Conservation (phyloP, 2,113 vertebrate species). For the Paedocypris sp. region DNA sequence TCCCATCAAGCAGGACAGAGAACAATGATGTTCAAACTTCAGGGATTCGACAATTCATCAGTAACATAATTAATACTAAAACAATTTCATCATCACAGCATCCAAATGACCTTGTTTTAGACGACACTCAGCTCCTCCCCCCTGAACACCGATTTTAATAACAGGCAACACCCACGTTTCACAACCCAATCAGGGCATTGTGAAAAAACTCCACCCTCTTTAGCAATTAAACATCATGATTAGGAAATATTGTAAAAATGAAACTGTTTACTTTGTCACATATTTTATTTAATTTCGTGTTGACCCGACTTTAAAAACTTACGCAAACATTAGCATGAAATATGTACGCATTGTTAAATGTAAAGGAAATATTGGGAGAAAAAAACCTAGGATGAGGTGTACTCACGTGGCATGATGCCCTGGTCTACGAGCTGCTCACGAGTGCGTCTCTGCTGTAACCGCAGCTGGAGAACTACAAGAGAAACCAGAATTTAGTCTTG, state of each 20-base stretch:
- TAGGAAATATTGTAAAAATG: background rate
- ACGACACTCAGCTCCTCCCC: too few species aligned
- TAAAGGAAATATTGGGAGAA: too few species aligned
- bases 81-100: too few species aligned
- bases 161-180: too few species aligned
- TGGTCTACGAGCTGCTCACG: conserved; percentile 95
- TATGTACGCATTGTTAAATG: background rate
- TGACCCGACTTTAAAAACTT: too few species aligned
- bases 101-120: too few species aligned
- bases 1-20: background rate
- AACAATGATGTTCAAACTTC: background rate
- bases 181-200: background rate
- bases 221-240: background rate
- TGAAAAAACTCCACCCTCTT: background rate
- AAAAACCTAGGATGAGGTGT: background rate
- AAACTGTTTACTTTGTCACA: background rate
- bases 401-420: conserved; percentile 99
- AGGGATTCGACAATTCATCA: too few species aligned
- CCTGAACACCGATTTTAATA: too few species aligned
- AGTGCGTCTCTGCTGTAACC: conserved; percentile 88
- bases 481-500: conserved; percentile 11
- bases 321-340: too few species aligned
- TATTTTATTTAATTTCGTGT: too few species aligned
- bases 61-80: too few species aligned
- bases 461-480: conserved; percentile 82